Percentiles rank a stretch among this genome's conserved stretches.
Conservation (phyloP, 2,113 vertebrate species). For the Acinonyx jubatus region DNA sequence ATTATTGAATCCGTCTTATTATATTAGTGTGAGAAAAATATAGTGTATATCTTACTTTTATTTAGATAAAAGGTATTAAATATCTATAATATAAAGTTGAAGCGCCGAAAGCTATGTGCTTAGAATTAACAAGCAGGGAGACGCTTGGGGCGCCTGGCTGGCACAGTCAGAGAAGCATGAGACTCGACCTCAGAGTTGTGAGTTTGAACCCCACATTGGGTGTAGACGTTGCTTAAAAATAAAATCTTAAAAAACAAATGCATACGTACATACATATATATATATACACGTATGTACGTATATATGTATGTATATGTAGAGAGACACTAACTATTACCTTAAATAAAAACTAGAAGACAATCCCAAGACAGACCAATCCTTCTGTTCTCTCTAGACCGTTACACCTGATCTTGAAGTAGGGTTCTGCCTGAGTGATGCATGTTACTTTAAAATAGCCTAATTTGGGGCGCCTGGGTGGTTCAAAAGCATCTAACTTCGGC, state of each 20-base stretch:
- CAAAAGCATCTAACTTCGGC: no score
- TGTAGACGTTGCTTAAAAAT: no score
- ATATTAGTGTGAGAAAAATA: not conserved
- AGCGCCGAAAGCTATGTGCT: not conserved
- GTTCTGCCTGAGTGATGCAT: not conserved
- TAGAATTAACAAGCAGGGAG: not conserved
- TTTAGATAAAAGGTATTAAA: slow-evolving; percentile 21
- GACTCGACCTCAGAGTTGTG: no score
- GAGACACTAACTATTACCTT: not conserved
- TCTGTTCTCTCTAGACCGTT: not conserved
- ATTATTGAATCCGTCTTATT: not conserved
- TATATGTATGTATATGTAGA: not conserved
- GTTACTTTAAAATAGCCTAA: slow-evolving; percentile 1
- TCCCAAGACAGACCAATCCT: not conserved
- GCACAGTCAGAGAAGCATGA: no score
- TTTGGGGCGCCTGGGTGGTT: no score
- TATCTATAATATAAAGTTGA: not conserved
- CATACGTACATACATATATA: no score
- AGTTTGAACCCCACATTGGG: no score
- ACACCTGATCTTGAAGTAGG: not conserved
- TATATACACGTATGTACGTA: no score
- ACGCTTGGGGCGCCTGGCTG: no score
- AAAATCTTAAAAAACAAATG: no score
- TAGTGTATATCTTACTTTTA: not conserved
- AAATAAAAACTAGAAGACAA: not conserved